Conservation (phyloP, 2,113 vertebrate species). For the Grallaria varia region DNA sequence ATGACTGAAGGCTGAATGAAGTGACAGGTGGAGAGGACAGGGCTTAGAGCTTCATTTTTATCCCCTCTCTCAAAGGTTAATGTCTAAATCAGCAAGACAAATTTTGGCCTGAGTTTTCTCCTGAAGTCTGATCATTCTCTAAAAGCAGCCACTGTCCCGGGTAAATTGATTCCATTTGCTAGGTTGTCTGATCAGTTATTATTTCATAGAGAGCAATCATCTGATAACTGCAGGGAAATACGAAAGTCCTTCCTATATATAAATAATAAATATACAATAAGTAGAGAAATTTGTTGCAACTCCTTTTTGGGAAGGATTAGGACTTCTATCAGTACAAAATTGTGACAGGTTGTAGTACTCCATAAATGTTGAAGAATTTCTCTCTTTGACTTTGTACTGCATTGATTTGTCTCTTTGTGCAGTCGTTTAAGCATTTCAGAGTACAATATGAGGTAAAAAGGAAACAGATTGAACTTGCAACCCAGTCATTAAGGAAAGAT, state of each 20-base stretch:
- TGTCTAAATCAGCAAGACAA: background rate
- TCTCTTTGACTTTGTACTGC: background rate
- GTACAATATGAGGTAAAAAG: conserved; percentile 92
- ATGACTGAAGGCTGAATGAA: background rate
- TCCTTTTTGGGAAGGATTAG: background rate
- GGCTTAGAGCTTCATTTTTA: background rate
- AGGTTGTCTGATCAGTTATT: background rate
- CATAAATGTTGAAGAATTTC: background rate
- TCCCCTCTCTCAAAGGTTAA: background rate
- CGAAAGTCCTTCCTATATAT: background rate
- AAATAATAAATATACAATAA: background rate
- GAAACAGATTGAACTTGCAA: conserved; percentile 85
- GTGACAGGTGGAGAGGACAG: background rate
- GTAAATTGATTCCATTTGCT: background rate
- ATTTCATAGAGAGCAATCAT: background rate
- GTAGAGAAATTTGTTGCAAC: background rate
- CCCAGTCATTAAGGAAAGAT: conserved; percentile 86
- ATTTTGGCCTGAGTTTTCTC: background rate
- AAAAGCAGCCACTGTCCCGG: background rate
- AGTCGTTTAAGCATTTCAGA: conserved; percentile 91
- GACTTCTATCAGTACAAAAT: background rate
- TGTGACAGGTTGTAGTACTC: background rate
- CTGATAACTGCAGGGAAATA: background rate
- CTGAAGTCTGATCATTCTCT: background rate
- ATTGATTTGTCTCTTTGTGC: conserved; percentile 33